Evolutionary conservation across 2,797 vertebrate genomes (phyloP).

Genomic region (Cercopithecus petaurista): DNA sequence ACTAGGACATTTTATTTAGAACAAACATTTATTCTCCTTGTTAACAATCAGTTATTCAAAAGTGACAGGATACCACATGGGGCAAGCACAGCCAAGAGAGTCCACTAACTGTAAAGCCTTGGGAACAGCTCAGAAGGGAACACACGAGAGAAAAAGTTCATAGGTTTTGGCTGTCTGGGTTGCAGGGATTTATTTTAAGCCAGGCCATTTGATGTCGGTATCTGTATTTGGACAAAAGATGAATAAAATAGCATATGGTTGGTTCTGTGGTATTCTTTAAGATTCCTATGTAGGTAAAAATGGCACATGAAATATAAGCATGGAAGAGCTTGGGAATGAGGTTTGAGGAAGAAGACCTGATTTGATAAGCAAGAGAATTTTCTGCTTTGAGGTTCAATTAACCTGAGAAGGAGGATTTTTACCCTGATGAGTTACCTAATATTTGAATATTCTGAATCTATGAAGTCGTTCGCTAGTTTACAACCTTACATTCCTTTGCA

Average conservation of each 20-base stretch:
- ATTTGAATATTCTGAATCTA: background rate
- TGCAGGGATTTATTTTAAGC: too few relatives aligned
- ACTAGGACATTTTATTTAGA: background rate
- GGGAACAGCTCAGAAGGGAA: background rate
- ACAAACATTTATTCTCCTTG: background rate
- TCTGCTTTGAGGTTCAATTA: fast-evolving
- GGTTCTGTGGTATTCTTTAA: background rate
- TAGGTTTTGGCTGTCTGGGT: background rate
- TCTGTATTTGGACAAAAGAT: background rate
- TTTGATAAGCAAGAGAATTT: background rate
- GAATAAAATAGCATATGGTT: background rate
- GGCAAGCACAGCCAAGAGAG: background rate
- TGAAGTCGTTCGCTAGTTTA: background rate
- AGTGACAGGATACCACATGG: background rate
- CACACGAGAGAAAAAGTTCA: too few relatives aligned
- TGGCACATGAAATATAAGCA: background rate
- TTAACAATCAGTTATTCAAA: background rate
- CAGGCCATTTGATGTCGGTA: too few relatives aligned
- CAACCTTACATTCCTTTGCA: background rate
- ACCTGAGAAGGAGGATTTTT: background rate
- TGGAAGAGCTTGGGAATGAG: background rate
- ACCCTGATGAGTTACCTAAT: background rate
- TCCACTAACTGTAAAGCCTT: background rate
- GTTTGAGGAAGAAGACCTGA: background rate
- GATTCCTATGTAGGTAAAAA: background rate